Conservation (phyloP, 2,113 vertebrate species). For the Sialia sialis region DNA sequence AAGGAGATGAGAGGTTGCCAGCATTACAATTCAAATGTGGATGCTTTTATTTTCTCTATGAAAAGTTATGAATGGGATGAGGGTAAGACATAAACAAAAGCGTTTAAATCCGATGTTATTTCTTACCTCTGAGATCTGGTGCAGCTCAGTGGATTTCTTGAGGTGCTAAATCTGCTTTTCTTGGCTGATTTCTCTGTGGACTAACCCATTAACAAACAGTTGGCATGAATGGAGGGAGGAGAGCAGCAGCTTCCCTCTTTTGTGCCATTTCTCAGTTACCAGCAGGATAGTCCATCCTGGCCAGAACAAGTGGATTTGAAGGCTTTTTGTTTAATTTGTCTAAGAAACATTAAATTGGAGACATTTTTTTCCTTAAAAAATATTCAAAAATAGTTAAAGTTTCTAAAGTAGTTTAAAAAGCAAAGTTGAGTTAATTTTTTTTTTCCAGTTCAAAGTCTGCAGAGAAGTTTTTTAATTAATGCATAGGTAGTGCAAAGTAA, state of each 20-base stretch:
- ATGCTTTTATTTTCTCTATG: background rate
- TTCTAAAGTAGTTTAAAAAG: background rate
- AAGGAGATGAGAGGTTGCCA: background rate
- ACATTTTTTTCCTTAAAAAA: background rate
- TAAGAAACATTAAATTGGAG: background rate
- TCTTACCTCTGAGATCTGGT: background rate
- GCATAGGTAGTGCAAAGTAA: background rate
- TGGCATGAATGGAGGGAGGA: background rate
- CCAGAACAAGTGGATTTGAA: background rate
- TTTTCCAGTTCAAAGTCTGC: background rate
- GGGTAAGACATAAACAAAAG: background rate
- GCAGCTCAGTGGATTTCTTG: slow-evolving; percentile 6
- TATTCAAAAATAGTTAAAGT: background rate
- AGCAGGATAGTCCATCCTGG: background rate
- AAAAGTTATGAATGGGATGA: background rate
- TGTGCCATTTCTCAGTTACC: background rate
- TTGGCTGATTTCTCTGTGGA: slow-evolving; percentile 9
- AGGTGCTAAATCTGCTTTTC: slow-evolving; percentile 29
- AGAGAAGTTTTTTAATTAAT: background rate
- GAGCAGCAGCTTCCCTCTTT: background rate
- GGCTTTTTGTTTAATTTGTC: background rate
- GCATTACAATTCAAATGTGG: background rate
- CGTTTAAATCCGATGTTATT: background rate
- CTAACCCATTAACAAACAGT: background rate
- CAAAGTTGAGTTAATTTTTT: background rate